Percentiles rank a stretch among this genome's conserved stretches.
phyloP scores from a whole-genome alignment of 2,888 invertebrate genomes.

The Macrosiphum euphorbiae region DNA sequence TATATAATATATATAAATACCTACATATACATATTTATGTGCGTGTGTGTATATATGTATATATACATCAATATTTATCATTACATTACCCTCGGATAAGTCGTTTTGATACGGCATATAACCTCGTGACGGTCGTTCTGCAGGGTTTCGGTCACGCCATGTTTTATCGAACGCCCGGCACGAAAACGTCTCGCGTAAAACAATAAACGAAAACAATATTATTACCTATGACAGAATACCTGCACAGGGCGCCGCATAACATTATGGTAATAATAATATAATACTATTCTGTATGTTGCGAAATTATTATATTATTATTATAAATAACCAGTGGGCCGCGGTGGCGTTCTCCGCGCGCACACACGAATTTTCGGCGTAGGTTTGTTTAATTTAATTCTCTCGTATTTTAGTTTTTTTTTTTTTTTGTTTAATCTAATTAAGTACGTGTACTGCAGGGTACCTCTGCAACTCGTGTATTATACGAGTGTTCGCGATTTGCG shows the following conservation, averaged over 20 bases:
- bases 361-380: background rate
- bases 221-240: constrained; percentile 38
- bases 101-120: constrained; percentile 36
- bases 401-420: background rate
- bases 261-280: background rate
- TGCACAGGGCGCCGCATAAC: background rate
- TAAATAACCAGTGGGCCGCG: no score
- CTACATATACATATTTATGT: background rate
- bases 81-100: constrained; percentile 30
- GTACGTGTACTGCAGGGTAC: background rate
- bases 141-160: constrained; percentile 58
- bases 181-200: constrained; percentile 34
- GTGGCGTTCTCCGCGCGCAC: background rate
- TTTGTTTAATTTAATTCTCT: background rate
- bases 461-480: background rate
- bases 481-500: background rate
- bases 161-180: constrained; percentile 48
- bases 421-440: background rate
- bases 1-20: background rate
- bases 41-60: background rate
- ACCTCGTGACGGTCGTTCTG: constrained; percentile 45
- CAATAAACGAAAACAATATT: constrained; percentile 45
- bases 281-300: background rate
- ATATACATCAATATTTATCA: constrained; percentile 47
- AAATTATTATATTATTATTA: background rate